Conservation (phyloP, 2,113 vertebrate genomes). For the Tachycineta bicolor region DNA sequence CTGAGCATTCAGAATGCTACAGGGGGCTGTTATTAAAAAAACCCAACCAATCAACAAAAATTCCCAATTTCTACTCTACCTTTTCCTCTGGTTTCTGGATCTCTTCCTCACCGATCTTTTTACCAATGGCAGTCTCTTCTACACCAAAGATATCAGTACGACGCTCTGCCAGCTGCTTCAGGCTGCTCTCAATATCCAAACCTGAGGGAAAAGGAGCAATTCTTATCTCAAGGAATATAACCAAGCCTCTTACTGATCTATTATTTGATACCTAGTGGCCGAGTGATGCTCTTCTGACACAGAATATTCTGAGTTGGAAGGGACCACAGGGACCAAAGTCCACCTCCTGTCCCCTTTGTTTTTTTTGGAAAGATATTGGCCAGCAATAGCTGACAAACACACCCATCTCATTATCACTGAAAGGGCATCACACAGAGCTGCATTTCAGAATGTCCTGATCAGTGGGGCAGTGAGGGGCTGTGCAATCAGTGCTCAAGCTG, state of each 20-base stretch:
- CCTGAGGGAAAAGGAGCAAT: slow-evolving; percentile 62
- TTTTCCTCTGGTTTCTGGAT: slow-evolving; percentile 99
- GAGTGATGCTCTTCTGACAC: background rate
- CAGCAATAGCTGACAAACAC: background rate
- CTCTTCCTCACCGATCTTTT: slow-evolving; percentile 98
- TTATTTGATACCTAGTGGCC: accelerated
- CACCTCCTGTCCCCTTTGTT: background rate
- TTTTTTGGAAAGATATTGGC: background rate
- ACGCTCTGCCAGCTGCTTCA: slow-evolving; percentile 97
- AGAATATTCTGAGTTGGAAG: background rate
- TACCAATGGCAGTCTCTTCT: slow-evolving; percentile 97
- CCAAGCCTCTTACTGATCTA: background rate
- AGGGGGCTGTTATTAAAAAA: background rate
- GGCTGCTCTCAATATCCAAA: slow-evolving; percentile 96
- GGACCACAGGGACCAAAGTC: background rate
- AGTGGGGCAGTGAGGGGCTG: accelerated
- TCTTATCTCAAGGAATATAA: background rate
- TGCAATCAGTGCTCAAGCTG: background rate
- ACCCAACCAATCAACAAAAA: background rate
- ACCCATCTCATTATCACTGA: background rate
- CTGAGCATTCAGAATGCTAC: background rate
- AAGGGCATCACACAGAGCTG: background rate
- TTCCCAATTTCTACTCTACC: slow-evolving; percentile 63
- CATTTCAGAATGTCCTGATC: background rate
- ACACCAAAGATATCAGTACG: slow-evolving; percentile 99